Conservation (phyloP, 2,888 invertebrate species). For the Platypus cylindrus region DNA sequence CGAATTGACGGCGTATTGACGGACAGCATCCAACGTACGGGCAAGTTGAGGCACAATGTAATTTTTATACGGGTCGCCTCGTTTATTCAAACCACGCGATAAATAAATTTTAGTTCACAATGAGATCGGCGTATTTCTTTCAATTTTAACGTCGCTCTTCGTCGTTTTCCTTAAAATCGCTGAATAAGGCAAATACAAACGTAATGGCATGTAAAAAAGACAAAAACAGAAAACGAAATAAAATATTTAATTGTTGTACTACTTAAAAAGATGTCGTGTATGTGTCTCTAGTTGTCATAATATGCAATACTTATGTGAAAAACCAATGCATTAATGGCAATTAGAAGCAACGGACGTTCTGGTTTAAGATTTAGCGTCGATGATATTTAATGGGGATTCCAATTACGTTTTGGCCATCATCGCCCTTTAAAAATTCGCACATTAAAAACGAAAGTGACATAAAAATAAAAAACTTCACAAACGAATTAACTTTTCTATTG, state of each 20-base stretch:
- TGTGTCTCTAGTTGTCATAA: no score
- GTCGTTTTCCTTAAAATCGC: constrained; percentile 11
- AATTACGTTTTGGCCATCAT: no score
- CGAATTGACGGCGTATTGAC: constrained; percentile 15
- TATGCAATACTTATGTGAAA: no score
- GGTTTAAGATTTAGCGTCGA: no score
- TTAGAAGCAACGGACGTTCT: no score
- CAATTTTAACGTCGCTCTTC: constrained; percentile 14
- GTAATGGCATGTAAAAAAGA: constrained; percentile 2
- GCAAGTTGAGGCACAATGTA: constrained; percentile 16
- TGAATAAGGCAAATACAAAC: constrained; percentile 7
- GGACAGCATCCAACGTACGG: constrained; percentile 11
- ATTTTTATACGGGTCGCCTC: constrained; percentile 22
- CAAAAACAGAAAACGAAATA: constrained; percentile 5
- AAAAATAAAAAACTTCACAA: constrained; percentile 15
- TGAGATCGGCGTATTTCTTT: constrained; percentile 18
- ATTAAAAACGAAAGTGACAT: constrained; percentile 5
- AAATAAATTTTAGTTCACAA: constrained; percentile 23
- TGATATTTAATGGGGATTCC: no score
- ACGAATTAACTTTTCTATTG: constrained; percentile 20
- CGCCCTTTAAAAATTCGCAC: no score
- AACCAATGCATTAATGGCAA: no score
- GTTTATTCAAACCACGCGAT: constrained; percentile 23
- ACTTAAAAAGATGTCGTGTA: no score
- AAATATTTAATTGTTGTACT: constrained; percentile 10